Evolutionary conservation across 2,113 vertebrate species (phyloP).

Genomic region (Numenius arquata): DNA sequence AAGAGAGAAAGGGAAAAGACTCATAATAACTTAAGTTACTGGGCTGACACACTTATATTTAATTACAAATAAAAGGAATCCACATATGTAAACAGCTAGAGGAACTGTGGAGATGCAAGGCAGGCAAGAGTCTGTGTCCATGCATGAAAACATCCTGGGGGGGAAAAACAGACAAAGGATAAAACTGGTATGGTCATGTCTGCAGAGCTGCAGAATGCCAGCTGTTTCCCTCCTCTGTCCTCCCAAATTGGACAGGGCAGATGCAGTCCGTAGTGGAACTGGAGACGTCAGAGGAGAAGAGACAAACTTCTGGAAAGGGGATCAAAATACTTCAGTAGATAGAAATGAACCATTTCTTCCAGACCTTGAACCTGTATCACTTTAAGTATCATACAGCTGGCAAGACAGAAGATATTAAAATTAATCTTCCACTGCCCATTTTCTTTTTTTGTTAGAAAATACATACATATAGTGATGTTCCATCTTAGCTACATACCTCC

Average conservation of each 20-base stretch:
- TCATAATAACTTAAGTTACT: background rate
- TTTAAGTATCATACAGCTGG: background rate
- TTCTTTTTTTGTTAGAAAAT: background rate
- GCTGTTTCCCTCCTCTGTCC: background rate
- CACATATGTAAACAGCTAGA: background rate
- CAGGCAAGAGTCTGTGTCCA: background rate
- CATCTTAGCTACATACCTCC: background rate
- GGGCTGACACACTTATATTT: background rate
- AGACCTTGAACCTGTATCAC: background rate
- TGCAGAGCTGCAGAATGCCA: background rate
- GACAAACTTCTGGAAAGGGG: background rate
- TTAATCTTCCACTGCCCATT: background rate
- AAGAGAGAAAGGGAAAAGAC: background rate
- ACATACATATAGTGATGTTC: background rate
- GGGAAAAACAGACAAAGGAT: background rate
- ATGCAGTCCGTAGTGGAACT: accelerated
- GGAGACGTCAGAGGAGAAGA: background rate
- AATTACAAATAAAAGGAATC: background rate
- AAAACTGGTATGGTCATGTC: background rate
- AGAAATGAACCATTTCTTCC: background rate
- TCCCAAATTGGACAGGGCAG: background rate
- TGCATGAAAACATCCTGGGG: background rate
- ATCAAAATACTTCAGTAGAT: background rate
- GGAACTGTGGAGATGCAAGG: background rate
- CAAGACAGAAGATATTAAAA: background rate